A percentile compares a stretch with the other conserved stretches of the same genome.
Evolutionary conservation across 1,140 invertebrate genomes (phyloP).

Genomic region (Eubasilissa regina): DNA sequence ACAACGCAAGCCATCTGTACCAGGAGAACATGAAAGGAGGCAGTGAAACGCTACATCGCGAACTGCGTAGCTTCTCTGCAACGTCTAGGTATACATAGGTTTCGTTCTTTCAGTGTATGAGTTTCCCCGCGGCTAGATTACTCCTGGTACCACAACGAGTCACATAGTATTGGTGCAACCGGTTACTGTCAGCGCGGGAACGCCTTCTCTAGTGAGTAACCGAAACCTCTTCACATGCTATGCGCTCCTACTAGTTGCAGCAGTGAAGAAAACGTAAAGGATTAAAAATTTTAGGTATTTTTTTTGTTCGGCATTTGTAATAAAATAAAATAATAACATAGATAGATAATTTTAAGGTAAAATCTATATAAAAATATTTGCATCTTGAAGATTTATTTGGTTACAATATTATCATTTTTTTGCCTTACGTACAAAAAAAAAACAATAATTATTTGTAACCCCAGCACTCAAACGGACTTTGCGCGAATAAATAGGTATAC

Average conservation of each 20-base stretch:
- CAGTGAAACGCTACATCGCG: not conserved
- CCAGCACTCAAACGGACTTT: too few species aligned
- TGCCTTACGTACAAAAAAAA: too few species aligned
- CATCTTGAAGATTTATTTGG: too few species aligned
- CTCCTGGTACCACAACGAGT: not conserved
- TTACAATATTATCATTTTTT: too few species aligned
- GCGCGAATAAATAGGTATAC: too few species aligned
- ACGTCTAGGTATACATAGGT: not conserved
- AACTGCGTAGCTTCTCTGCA: not conserved
- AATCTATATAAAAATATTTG: too few species aligned
- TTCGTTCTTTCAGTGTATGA: not conserved
- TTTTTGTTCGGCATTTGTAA: too few species aligned
- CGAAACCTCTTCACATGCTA: not conserved
- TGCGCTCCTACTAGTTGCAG: slow-evolving; percentile 25
- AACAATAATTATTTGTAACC: too few species aligned
- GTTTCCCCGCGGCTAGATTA: too few species aligned
- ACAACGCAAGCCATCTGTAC: slow-evolving; percentile 22
- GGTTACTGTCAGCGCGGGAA: slow-evolving; percentile 29
- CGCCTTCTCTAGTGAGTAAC: slow-evolving; percentile 1
- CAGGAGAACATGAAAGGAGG: not conserved
- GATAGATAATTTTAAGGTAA: too few species aligned
- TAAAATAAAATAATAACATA: too few species aligned
- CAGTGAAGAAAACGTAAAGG: slow-evolving; percentile 44
- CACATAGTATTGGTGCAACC: slow-evolving; percentile 10
- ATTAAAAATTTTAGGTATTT: slow-evolving; percentile 10